Conservation (phyloP, 2,888 invertebrate genomes). For the Muscina levida region DNA sequence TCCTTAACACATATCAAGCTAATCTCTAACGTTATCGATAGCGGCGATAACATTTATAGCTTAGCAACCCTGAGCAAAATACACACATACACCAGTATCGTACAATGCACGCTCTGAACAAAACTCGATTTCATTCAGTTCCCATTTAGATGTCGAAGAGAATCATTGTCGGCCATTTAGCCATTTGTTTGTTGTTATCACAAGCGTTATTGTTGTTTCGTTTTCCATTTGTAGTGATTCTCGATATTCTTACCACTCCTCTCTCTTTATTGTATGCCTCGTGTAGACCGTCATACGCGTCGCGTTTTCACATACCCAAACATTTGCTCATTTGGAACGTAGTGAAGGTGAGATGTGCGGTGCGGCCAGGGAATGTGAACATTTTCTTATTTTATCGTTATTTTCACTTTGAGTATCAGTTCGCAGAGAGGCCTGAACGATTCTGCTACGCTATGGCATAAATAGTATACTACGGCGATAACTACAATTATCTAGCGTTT, state of each 20-base stretch:
- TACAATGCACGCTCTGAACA: too few species aligned
- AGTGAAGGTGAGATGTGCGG: not conserved
- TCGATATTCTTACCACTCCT: slow-evolving; percentile 1
- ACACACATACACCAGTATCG: too few species aligned
- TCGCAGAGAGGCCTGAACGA: not conserved
- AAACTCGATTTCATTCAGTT: slow-evolving; percentile 37
- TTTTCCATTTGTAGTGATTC: not conserved
- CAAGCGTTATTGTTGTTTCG: slow-evolving; percentile 13
- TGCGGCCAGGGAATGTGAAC: not conserved
- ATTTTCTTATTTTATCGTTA: slow-evolving; percentile 3
- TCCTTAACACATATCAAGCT: too few species aligned
- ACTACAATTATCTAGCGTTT: slow-evolving; percentile 28
- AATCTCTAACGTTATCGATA: too few species aligned
- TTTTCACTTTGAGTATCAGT: not conserved
- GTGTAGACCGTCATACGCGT: not conserved
- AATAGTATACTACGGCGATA: not conserved
- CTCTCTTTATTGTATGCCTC: slow-evolving; percentile 25
- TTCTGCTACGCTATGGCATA: not conserved
- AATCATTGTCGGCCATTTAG: not conserved
- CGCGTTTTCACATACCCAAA: not conserved
- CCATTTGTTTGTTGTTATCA: slow-evolving; percentile 14
- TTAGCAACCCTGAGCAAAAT: too few species aligned
- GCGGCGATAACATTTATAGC: too few species aligned
- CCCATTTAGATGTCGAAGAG: slow-evolving; percentile 51
- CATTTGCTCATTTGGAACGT: not conserved